Conservation (phyloP, 2,113 vertebrate species). For the Brachyistius frenatus region DNA sequence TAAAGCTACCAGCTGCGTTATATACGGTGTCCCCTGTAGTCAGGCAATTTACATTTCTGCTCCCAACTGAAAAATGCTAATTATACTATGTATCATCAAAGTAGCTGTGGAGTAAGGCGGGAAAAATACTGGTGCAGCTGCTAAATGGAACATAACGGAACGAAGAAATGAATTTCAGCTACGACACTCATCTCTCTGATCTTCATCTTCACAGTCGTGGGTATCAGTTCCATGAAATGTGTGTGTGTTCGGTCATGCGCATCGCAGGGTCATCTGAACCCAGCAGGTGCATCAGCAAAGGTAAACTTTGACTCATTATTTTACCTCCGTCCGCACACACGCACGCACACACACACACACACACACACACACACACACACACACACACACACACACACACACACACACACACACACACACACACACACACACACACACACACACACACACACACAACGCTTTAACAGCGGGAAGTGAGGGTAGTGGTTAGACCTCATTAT, state of each 20-base stretch:
- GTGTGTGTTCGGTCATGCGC: conserved; percentile 19
- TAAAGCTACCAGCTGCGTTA: neutral
- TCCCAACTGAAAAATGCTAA: neutral
- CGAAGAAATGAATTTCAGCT: neutral
- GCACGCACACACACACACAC: neutral
- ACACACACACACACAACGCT: conserved; percentile 15
- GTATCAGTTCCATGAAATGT: conserved; percentile 6
- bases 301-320: conserved; percentile 58
- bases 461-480: conserved; percentile 14
- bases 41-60: conserved; percentile 7
- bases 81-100: conserved; percentile 1
- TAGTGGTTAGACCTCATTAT: conserved; percentile 52
- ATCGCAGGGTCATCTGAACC: conserved; percentile 1
- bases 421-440: conserved; percentile 10
- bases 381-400: conserved; percentile 16
- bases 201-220: neutral
- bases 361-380: conserved; percentile 18
- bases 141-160: neutral
- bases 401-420: conserved; percentile 11
- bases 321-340: neutral
- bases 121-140: neutral
- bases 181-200: too few species aligned
- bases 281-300: conserved; percentile 35
- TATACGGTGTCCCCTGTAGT: neutral
- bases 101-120: neutral